Conservation (phyloP, 2,797 vertebrate species). For the Eulemur albifrons region DNA sequence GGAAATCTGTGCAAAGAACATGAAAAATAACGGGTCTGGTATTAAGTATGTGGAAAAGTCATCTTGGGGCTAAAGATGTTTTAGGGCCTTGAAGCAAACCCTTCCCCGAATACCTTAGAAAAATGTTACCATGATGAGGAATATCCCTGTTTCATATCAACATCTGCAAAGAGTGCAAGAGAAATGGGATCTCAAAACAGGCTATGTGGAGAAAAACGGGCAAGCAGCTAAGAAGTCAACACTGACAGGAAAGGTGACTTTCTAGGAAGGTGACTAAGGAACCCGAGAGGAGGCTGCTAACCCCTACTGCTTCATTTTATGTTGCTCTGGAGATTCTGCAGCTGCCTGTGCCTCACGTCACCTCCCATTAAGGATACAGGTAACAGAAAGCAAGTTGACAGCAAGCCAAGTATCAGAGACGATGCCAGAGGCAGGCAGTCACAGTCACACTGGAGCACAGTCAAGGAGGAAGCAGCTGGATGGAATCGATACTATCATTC, state of each 20-base stretch:
- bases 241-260: conserved; percentile 22
- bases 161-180: not conserved
- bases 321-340: not conserved
- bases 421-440: not conserved
- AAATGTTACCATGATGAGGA: not conserved
- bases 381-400: not conserved
- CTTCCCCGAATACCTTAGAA: not conserved
- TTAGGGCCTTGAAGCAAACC: not conserved
- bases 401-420: not conserved
- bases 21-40: conserved; percentile 12
- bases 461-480: not conserved
- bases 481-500: not conserved
- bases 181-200: not conserved
- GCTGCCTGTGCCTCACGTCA: not conserved
- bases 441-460: not conserved
- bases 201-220: not conserved
- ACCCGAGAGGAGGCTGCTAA: not conserved
- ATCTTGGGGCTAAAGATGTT: not conserved
- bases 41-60: not conserved
- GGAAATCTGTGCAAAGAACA: conserved; percentile 16
- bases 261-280: not conserved
- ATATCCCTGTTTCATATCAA: not conserved
- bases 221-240: not conserved
- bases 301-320: not conserved
- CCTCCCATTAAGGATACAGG: not conserved